Percentiles rank a stretch among this genome's conserved stretches.
These are phyloP conservation scores for Microplitis deprimator DNA, from an alignment of 2,888 invertebrate genomes.

Conservation along the genomic window DNA sequence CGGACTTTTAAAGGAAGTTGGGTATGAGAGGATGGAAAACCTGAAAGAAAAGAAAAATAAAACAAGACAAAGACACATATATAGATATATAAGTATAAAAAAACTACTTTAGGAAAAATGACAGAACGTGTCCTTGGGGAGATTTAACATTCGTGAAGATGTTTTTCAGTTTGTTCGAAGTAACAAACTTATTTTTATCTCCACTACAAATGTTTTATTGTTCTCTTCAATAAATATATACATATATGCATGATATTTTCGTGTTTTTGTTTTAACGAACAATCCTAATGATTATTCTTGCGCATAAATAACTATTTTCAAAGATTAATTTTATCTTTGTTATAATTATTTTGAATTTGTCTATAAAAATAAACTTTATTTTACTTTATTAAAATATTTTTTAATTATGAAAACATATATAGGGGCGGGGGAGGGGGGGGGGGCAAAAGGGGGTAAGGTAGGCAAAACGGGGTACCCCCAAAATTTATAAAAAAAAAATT, in stretches of 20 bases:
- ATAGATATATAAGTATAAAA: background rate
- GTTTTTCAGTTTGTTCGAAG: conserved; percentile 32
- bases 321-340: background rate
- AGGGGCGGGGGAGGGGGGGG: too few species aligned
- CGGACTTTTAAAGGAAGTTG: conserved; percentile 41
- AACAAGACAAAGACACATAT: background rate
- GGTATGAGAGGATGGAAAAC: conserved; percentile 30
- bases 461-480: too few species aligned
- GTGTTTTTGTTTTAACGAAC: background rate
- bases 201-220: conserved; percentile 1
- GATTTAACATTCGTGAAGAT: conserved; percentile 34
- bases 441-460: too few species aligned
- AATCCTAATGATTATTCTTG: background rate
- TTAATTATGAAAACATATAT: too few species aligned
- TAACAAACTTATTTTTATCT: conserved; percentile 28
- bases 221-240: background rate
- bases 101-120: conserved; percentile 29
- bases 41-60: conserved; percentile 5
- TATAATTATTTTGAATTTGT: background rate
- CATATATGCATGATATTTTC: too few species aligned
- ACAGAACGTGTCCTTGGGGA: conserved; percentile 33
- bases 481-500: too few species aligned
- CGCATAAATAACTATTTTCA: background rate
- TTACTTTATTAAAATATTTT: too few species aligned
- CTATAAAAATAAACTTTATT: background rate